Percentiles rank a stretch among this genome's conserved stretches.
Evolutionary conservation across 2,888 invertebrate species (phyloP).

Genomic region (Vannuccia rotundouncinata): DNA sequence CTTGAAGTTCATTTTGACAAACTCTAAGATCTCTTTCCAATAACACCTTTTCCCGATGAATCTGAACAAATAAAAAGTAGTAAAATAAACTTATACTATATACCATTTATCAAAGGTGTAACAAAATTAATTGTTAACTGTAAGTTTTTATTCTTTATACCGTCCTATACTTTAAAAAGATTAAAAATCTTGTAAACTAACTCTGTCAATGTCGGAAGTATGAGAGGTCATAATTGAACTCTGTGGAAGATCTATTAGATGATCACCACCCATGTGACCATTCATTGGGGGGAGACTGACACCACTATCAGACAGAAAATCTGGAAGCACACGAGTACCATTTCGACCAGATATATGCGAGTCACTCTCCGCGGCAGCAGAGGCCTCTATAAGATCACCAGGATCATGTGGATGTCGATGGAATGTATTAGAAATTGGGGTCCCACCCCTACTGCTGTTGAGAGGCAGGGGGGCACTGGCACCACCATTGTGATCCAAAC

Average conservation of each 20-base stretch:
- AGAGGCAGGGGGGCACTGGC: neutral
- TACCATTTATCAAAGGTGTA: no score
- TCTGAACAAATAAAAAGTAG: neutral
- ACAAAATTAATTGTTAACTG: no score
- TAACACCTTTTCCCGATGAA: neutral
- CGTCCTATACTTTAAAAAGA: no score
- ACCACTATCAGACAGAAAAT: constrained; percentile 35
- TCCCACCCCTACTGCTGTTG: neutral
- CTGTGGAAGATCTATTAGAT: neutral
- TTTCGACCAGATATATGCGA: neutral
- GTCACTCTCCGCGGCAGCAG: neutral
- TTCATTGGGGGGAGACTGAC: constrained; percentile 12
- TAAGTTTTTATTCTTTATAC: no score
- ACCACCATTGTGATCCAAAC: neutral
- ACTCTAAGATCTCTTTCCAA: neutral
- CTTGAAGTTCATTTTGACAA: constrained; percentile 14
- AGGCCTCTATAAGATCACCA: neutral
- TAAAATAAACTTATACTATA: neutral
- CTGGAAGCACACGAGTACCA: constrained; percentile 13
- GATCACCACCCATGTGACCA: neutral
- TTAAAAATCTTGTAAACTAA: neutral
- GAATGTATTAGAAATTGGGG: neutral
- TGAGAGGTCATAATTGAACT: neutral
- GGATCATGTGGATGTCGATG: neutral
- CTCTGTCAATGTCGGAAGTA: neutral